Percentiles rank a stretch among this genome's conserved stretches.
These are phyloP conservation scores for Coregonus ussuriensis DNA, from an alignment of 2,797 vertebrate genomes.

Conservation along the genomic window DNA sequence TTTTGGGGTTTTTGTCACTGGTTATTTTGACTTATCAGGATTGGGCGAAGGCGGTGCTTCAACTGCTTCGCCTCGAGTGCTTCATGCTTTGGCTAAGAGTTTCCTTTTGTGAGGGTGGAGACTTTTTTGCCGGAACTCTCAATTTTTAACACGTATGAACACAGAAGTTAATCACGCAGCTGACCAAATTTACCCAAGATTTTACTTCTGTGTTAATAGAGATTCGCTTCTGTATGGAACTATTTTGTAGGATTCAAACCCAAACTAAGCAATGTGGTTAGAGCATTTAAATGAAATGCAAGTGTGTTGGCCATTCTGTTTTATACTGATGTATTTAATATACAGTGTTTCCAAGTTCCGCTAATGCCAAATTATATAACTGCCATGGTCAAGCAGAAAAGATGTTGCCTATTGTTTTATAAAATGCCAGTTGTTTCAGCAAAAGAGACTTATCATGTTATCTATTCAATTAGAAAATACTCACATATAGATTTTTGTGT, in stretches of 20 bases:
- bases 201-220: no score
- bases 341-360: background rate
- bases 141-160: no score
- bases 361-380: background rate
- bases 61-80: no score
- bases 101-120: no score
- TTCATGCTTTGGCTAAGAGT: no score
- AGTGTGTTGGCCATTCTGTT: background rate
- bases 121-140: no score
- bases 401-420: background rate
- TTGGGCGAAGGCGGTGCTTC: no score
- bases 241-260: background rate
- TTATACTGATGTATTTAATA: background rate
- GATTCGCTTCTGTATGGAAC: background rate
- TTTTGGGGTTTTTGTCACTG: no score
- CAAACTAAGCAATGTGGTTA: background rate
- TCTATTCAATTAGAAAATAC: constrained; percentile 1
- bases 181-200: no score
- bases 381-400: background rate
- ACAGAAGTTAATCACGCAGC: no score
- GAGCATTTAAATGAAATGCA: background rate
- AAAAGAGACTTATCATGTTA: background rate
- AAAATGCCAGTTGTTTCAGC: background rate
- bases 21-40: no score
- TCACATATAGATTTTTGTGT: constrained; percentile 23